phyloP scores from a whole-genome alignment of 2,113 vertebrate genomes.

The Lucifuga dentata region DNA sequence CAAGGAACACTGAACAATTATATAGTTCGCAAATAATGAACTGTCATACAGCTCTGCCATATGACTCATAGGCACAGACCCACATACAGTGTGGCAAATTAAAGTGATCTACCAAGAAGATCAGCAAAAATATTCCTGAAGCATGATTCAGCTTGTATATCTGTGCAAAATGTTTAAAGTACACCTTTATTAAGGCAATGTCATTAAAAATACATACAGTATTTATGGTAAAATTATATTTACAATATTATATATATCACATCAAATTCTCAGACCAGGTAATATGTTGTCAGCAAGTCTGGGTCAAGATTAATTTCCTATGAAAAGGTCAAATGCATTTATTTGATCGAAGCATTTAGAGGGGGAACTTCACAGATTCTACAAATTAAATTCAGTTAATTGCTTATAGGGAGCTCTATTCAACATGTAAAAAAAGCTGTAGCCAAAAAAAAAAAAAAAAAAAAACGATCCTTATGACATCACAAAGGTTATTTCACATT shows the following conservation, averaged over 20 bases:
- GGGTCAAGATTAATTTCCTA: constrained; percentile 1
- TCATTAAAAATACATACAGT: constrained; percentile 51
- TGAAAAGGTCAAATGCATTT: neutral
- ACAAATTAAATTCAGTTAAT: too few relatives aligned
- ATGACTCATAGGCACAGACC: constrained; percentile 3
- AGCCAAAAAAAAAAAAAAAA: too few relatives aligned
- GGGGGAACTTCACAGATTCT: neutral
- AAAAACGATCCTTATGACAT: too few relatives aligned
- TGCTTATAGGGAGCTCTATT: too few relatives aligned
- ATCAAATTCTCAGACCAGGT: constrained; percentile 1
- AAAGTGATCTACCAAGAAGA: neutral
- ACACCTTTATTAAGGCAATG: constrained; percentile 58
- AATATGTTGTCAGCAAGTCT: neutral
- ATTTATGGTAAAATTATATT: constrained; percentile 60
- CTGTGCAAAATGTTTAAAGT: constrained; percentile 47
- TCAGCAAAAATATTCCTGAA: too few relatives aligned
- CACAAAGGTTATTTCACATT: too few relatives aligned
- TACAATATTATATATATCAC: constrained; percentile 61
- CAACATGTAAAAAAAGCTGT: too few relatives aligned
- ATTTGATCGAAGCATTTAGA: constrained; percentile 38
- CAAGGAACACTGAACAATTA: neutral
- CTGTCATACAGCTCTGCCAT: neutral
- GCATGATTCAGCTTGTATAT: neutral
- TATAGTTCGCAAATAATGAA: neutral
- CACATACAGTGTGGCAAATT: neutral